Evolutionary conservation across 2,113 vertebrate species (phyloP), one percentile per base, ranked within the genome.

Genomic region (Strigops habroptila): DNA sequence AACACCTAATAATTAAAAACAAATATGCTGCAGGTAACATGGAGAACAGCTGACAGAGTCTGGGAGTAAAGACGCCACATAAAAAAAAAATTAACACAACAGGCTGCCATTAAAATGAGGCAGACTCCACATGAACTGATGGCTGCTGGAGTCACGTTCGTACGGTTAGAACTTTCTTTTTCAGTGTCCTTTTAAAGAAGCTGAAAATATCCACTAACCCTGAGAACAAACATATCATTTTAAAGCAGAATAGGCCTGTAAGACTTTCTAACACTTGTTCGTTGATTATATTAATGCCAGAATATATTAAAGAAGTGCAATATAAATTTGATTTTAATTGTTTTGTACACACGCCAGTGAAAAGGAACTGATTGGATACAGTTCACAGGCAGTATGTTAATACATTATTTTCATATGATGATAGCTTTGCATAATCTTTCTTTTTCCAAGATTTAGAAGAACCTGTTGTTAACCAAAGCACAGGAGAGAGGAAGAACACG

Each of bases 321-420:
- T 99, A 99, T 99, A 99, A 99, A 99, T 99, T 99, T 99, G 99
- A 99, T 99, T 99, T 99, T 99, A 99, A 99, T 99, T 99, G 99
- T 99, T 99, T 99, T 98, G 97, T 99, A 99, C 98, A 99, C 99
- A 99, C 98, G 92, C 99, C 99, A 99, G 98, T 99, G 99, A 98
- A 99, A 99, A 99, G 99, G 99, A 99, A 99, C 99, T 99, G 99
- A 99, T 99, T 99, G 99, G 99, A 99, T 99, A 99, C 99, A 99
- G 99, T 99, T 99, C 99, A 99, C 98, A 99, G 99, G 98, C 99
- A 98, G 98, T 99, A 99, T 99, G 99, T 99, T 99, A 99, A 99
- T 99, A 99, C 43, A 97, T 98, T 99, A 99, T 99, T 99, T 99
- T 99, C 99, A 99, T 99, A 99, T 98, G 99, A 99, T 99, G 99